Percentiles rank a stretch among this genome's conserved stretches.
These are phyloP conservation scores for Psilanteris sp. DNA, from an alignment of 1,140 invertebrate genomes.

Conservation along the genomic window DNA sequence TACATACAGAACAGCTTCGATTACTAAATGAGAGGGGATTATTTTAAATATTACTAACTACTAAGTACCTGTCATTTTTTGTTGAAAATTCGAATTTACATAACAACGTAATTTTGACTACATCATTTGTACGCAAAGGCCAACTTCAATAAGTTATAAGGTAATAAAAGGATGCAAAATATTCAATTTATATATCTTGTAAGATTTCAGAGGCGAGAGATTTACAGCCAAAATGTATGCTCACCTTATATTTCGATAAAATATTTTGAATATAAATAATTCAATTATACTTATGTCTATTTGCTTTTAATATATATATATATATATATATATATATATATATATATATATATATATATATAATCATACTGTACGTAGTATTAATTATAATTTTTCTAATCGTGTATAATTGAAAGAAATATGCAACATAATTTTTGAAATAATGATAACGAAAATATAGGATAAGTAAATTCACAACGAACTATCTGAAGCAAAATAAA, in stretches of 20 bases:
- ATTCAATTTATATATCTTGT: constrained; percentile 44
- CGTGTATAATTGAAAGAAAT: constrained; percentile 3
- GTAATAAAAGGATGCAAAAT: constrained; percentile 27
- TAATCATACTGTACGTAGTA: no score
- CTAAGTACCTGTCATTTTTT: neutral
- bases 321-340: no score
- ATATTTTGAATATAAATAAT: no score
- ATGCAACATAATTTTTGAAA: neutral
- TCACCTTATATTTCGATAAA: no score
- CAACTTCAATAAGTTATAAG: constrained; percentile 17
- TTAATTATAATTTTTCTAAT: no score
- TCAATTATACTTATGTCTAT: no score
- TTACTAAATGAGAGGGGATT: no score
- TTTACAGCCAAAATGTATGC: constrained; percentile 22
- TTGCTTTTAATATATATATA: no score
- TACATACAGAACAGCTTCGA: constrained; percentile 1
- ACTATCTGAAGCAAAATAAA: constrained; percentile 25
- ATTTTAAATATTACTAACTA: neutral
- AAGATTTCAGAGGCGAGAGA: constrained; percentile 30
- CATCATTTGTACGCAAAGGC: constrained; percentile 13
- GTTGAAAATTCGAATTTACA: neutral
- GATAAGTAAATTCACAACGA: constrained; percentile 4
- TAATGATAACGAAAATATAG: neutral
- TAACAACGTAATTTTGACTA: constrained; percentile 20
- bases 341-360: no score